phyloP scores from a whole-genome alignment of 30 jellyfish, hydroid and myxozoan genomes.

The Aurelia coerulea region DNA sequence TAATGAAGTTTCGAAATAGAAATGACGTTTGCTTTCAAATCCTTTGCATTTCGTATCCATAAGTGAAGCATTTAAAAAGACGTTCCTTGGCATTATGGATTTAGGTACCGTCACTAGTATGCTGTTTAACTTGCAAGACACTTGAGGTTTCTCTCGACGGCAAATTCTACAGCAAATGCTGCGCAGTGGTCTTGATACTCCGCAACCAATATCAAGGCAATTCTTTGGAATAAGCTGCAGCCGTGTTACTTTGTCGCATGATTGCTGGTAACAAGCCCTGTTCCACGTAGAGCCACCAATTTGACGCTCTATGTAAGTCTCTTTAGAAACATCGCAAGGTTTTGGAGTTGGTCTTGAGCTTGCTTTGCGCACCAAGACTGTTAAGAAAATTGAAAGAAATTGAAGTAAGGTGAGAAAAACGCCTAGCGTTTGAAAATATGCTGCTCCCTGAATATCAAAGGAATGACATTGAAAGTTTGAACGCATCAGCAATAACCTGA shows the following conservation, averaged over 20 bases:
- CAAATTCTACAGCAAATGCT: conserved; percentile 39
- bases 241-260: conserved; percentile 1
- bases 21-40: conserved; percentile 7
- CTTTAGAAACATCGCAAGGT: not conserved
- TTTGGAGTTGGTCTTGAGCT: too few species aligned
- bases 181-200: conserved; percentile 17
- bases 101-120: conserved; percentile 49
- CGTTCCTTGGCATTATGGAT: conserved; percentile 43
- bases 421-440: too few species aligned
- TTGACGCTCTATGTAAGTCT: not conserved
- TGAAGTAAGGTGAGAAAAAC: too few species aligned
- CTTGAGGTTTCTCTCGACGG: conserved; percentile 27
- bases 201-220: conserved; percentile 62
- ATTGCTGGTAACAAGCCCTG: conserved; percentile 14
- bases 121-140: conserved; percentile 20
- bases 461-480: too few species aligned
- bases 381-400: too few species aligned
- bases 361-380: too few species aligned
- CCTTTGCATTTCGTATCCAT: conserved; percentile 32
- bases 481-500: too few species aligned
- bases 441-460: too few species aligned
- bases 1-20: conserved; percentile 16
- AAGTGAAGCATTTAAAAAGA: conserved; percentile 31
- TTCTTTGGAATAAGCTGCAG: not conserved
- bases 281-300: not conserved